Percentiles rank a stretch among this genome's conserved stretches.
Conservation (phyloP, 2,113 vertebrate genomes). For the Sylvietta virens region DNA sequence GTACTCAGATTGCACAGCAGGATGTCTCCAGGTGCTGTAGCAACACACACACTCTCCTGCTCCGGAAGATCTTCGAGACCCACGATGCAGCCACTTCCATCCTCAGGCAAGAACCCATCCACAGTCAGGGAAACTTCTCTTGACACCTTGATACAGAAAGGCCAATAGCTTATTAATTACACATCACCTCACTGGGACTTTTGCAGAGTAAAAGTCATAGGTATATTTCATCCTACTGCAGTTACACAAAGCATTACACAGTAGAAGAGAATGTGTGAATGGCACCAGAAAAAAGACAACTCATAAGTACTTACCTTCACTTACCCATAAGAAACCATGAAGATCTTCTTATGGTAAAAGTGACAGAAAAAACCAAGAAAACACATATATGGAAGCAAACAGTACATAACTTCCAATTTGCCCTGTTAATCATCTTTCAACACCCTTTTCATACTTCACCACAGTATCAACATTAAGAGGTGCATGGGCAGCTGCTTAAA, state of each 20-base stretch:
- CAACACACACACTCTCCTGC: conserved; percentile 85
- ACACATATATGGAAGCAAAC: not conserved
- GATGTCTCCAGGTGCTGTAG: conserved; percentile 87
- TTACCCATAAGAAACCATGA: rapidly evolving
- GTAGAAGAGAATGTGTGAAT: not conserved
- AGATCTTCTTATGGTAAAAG: not conserved
- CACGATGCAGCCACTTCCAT: conserved; percentile 81
- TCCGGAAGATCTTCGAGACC: conserved; percentile 88
- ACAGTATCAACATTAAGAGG: not conserved
- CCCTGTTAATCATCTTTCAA: not conserved
- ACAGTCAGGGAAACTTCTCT: conserved; percentile 78
- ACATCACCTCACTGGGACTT: not conserved
- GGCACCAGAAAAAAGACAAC: not conserved
- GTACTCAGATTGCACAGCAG: conserved; percentile 83
- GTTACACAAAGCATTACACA: not conserved
- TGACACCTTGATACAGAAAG: conserved; percentile 71
- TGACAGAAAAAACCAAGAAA: not conserved
- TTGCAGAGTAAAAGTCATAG: not conserved
- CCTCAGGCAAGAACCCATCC: conserved; percentile 81
- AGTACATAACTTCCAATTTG: not conserved
- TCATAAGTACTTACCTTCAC: not conserved
- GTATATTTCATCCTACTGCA: not conserved
- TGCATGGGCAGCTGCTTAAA: not conserved
- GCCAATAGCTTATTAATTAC: not conserved
- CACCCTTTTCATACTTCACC: not conserved